phyloP scores from a whole-genome alignment of 2,888 invertebrate genomes.

The Atrina japonica region DNA sequence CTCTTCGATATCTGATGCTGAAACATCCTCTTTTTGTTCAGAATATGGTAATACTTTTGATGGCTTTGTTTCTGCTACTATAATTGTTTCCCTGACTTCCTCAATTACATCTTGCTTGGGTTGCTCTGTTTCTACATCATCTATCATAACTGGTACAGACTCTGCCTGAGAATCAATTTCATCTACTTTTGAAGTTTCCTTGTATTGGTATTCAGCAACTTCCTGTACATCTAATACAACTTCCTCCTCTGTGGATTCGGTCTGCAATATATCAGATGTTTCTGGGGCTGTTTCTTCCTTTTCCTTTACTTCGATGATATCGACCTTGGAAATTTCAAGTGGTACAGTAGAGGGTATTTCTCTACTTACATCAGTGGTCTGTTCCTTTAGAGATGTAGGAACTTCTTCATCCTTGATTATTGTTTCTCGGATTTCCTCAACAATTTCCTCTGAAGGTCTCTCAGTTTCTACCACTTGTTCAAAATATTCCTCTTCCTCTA shows the following conservation, averaged over 20 bases:
- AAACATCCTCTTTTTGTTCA: conserved; percentile 28
- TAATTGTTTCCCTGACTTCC: conserved; percentile 50
- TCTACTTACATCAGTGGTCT: conserved; percentile 16
- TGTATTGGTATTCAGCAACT: too few species aligned
- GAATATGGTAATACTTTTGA: conserved; percentile 19
- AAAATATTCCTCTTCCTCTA: conserved; percentile 36
- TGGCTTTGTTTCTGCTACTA: conserved; percentile 50
- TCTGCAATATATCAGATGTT: too few species aligned
- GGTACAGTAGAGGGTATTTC: too few species aligned
- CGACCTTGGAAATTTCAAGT: too few species aligned
- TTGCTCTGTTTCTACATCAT: conserved; percentile 31
- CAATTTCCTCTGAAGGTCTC: conserved; percentile 29
- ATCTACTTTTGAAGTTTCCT: too few species aligned
- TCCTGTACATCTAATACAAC: too few species aligned
- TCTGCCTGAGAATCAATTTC: too few species aligned
- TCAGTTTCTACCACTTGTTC: conserved; percentile 28
- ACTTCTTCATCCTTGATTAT: conserved; percentile 37
- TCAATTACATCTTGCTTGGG: conserved; percentile 53
- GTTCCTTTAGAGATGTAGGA: conserved; percentile 22
- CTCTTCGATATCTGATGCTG: not conserved
- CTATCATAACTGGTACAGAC: too few species aligned
- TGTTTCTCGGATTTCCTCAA: conserved; percentile 35
- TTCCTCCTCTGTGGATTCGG: too few species aligned
- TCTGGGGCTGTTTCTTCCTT: conserved; percentile 20
- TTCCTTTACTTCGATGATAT: too few species aligned